Evolutionary conservation across 2,888 invertebrate genomes (phyloP), one percentile per base, ranked within the genome.

Genomic region (Dicyrtoma fusca): DNA sequence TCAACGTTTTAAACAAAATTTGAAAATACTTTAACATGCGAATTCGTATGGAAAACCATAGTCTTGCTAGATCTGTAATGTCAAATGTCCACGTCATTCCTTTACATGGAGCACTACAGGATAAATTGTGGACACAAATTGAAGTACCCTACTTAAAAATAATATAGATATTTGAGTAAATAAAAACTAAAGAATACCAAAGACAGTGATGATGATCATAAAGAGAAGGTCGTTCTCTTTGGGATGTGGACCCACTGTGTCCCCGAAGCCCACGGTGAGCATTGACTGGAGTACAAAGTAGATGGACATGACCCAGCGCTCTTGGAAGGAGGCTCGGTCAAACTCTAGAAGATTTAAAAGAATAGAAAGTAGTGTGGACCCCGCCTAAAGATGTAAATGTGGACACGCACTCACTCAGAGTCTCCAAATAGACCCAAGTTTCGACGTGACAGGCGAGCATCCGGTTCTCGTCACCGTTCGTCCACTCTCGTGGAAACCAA

Each of bases 391-490:
- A n/a, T n/a, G 47, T 47, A 17, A 47, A 47, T n/a, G 47, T 47
- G 5, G 47, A n/a, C 13, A n/a, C 17, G 47, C 2, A 47, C 47
- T 49, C 11, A 17, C 49, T 34, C 3, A 34, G 34, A 34, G 3
- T 5, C 3, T 34, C 34, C 34, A 34, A 34, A 8, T 34, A 8
- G 4, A 64, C 51, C 64, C 71, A 69, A 10, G 74, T 55, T 5
- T 59, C 21, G 0, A 34, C 23, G 14, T 64, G 47, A 51, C 76
- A 76, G 23, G 66, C 69, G 0, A 73, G 76, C 4, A 76, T 45
- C 34, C 57, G 45, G 14, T 69, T 62, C 25, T 75, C 63, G 51
- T 75, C 75, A 8, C 75, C 75, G 1, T 47, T 26, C 21, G 25
- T 26, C 75, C 75, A 75, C 19, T 57, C 49, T 13, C 69, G 34